Conservation (phyloP, 2,888 invertebrate species). For the Shargacucullia verbasci region DNA sequence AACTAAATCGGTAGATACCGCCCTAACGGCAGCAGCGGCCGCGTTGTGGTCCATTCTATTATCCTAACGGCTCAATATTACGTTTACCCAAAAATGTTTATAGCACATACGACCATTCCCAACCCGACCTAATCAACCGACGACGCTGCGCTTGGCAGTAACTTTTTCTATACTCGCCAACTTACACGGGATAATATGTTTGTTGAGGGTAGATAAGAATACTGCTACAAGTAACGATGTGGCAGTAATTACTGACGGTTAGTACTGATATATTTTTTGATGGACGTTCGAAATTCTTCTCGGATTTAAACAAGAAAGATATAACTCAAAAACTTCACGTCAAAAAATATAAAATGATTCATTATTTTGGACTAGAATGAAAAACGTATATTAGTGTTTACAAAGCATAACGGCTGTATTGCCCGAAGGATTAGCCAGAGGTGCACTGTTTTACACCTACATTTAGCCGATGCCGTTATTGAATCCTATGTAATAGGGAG, state of each 20-base stretch:
- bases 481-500: no score
- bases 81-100: conserved; percentile 86
- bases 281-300: neutral
- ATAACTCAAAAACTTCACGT: neutral
- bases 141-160: conserved; percentile 63
- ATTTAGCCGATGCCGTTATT: no score
- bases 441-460: no score
- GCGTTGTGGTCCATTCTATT: conserved; percentile 79
- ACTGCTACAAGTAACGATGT: conserved; percentile 39
- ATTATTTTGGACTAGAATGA: no score
- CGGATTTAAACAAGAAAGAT: neutral
- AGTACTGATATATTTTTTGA: conserved; percentile 21
- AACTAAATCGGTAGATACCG: conserved; percentile 60
- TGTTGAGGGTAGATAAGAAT: conserved; percentile 57
- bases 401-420: no score
- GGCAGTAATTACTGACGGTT: conserved; percentile 42
- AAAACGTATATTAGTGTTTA: no score
- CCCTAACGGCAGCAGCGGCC: conserved; percentile 54
- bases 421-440: no score
- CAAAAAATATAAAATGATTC: no score
- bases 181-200: conserved; percentile 57
- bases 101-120: conserved; percentile 75
- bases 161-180: conserved; percentile 63
- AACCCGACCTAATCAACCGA: conserved; percentile 82
- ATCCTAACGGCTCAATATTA: conserved; percentile 86